Evolutionary conservation across 2,113 vertebrate genomes (phyloP).

Genomic region (Rissa tridactyla): DNA sequence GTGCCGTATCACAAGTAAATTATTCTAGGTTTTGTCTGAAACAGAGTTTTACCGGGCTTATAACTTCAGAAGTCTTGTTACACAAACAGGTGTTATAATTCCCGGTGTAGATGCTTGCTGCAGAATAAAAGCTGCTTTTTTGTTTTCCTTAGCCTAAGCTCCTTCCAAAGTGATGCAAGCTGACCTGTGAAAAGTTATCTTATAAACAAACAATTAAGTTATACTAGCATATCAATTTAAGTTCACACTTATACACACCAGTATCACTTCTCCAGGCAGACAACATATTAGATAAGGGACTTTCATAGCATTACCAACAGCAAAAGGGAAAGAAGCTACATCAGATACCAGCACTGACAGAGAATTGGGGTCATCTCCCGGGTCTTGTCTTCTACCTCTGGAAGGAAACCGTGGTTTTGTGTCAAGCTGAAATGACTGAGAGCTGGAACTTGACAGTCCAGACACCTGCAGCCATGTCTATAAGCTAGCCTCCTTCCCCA

Average conservation of each 20-base stretch:
- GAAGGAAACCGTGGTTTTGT: not conserved
- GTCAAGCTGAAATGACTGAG: not conserved
- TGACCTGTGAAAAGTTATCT: not conserved
- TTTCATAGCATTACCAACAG: not conserved
- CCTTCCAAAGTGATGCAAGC: not conserved
- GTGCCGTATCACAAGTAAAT: not conserved
- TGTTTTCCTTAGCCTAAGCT: not conserved
- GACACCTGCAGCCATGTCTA: not conserved
- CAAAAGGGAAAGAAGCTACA: not conserved
- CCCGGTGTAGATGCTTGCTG: not conserved
- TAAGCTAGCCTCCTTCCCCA: not conserved
- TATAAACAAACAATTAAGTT: constrained; percentile 8
- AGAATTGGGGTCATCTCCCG: not conserved
- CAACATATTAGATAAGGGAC: not conserved
- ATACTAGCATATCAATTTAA: not conserved
- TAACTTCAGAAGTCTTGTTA: not conserved
- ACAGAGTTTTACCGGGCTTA: not conserved
- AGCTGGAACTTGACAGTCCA: not conserved
- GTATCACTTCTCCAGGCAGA: not conserved
- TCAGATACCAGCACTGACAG: not conserved
- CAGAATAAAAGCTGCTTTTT: not conserved
- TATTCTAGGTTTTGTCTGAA: not conserved
- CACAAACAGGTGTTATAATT: not conserved
- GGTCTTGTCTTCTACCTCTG: not conserved
- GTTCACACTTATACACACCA: not conserved